A percentile compares a stretch with the other conserved stretches of the same genome.
Conservation (phyloP, 2,888 invertebrate species). For the Drosophila engyochracea region DNA sequence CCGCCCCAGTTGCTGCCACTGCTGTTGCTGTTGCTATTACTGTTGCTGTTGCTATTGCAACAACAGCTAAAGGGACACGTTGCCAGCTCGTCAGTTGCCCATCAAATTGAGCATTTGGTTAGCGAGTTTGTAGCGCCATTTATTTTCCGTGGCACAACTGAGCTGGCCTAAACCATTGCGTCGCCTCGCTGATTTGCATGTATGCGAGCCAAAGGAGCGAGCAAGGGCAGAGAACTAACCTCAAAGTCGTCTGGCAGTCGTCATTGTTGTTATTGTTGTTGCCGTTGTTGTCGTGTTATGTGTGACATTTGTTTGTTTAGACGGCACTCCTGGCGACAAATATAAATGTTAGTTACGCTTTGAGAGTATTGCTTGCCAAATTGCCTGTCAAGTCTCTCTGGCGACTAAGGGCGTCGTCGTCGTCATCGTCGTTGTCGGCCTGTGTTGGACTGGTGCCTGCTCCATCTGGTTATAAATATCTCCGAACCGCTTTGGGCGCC, state of each 20-base stretch:
- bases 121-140: conserved; percentile 54
- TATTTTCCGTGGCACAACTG: conserved; percentile 28
- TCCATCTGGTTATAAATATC: conserved; percentile 58
- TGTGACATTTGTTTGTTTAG: conserved; percentile 74
- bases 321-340: conserved; percentile 73
- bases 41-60: not conserved
- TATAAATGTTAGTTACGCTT: conserved; percentile 77
- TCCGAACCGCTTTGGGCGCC: conserved; percentile 30
- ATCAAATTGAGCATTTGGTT: conserved; percentile 71
- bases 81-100: conserved; percentile 52
- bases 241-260: conserved; percentile 64
- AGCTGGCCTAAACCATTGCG: conserved; percentile 47
- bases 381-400: conserved; percentile 69
- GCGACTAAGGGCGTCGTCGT: conserved; percentile 14
- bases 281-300: conserved; percentile 58
- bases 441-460: conserved; percentile 4
- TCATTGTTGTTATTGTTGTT: conserved; percentile 25
- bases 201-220: conserved; percentile 48
- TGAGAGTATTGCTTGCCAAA: conserved; percentile 72
- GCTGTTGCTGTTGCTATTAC: not conserved
- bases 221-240: conserved; percentile 37
- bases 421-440: not conserved
- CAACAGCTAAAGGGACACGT: conserved; percentile 6
- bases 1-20: not conserved
- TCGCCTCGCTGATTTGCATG: conserved; percentile 72